Base-by-base conservation (phyloP, 2,113 vertebrate genomes). In the Syngnathus typhle region DNA sequence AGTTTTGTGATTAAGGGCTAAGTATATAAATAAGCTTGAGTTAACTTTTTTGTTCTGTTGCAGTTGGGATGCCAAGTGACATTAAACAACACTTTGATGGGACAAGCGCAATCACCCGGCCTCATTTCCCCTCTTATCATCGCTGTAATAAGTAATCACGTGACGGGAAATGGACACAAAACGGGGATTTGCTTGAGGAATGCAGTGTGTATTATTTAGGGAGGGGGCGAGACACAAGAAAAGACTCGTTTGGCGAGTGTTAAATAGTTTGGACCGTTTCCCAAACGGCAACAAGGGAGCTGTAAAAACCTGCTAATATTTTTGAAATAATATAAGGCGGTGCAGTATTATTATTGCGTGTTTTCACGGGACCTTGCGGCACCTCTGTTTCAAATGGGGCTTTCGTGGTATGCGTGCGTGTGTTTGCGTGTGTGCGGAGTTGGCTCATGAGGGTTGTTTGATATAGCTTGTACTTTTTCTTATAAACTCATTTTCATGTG, bases 151-250 rank as follows among this genome's bases (percentile, higher is more conserved):
- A 23, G 41, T 58, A 3, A 18, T 62, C 60, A 62, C 60, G 41
- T 62, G 60, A 44, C 60, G 18, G 60, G 60, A 62, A 44, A 62
- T 44, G 21, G 60, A 58, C 39, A 62, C 38, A 44, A 23, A 62
- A 43, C 2, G 19, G 39, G 60, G 60, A 62, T 44, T 15, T 44
- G n/a, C 21, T 13, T 8, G n/a, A 62, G 60, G 60, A 62, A 62
- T 62, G 60, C 41, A 27, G 60, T 62, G 39, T 44, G 55, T 58
- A 58, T 58, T 58, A 58, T 58, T 58, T 36, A 58, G 55, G 55
- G 55, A 58, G 55, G 55, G 55, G 55, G 55, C 27, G 13, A 58
- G 27, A 58, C 55, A 32, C 55, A 37, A 36, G 55, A 58, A 58
- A 58, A 36, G 27, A 36, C 6, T 36, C 55, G 15, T 18, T 37